Conservation (phyloP, 2,797 vertebrate species). For the Anguilla anguilla region DNA sequence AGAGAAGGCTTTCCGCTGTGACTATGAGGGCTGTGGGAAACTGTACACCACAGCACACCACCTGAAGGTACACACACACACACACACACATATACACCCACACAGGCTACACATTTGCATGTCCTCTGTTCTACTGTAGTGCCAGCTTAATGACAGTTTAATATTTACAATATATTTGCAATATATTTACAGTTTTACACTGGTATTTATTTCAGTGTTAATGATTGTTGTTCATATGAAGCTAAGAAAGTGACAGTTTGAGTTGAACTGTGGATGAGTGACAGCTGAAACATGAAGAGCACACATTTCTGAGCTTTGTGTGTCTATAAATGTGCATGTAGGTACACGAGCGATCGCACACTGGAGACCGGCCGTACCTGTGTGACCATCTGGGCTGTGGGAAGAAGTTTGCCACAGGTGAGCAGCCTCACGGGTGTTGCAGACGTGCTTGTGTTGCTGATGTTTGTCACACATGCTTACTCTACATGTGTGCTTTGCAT, state of each 20-base stretch:
- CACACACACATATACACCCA: neutral
- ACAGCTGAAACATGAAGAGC: neutral
- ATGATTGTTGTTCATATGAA: neutral
- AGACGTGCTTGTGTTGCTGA: neutral
- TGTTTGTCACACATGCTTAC: neutral
- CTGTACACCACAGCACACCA: conserved; percentile 98
- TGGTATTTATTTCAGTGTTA: neutral
- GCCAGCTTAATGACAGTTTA: neutral
- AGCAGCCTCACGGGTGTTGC: neutral
- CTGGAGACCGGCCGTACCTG: conserved; percentile 93
- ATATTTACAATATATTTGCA: neutral
- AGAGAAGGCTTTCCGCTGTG: conserved; percentile 96
- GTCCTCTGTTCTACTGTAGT: neutral
- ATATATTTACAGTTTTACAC: neutral
- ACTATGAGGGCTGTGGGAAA: conserved; percentile 96
- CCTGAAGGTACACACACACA: conserved; percentile 78
- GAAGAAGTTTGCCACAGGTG: conserved; percentile 99
- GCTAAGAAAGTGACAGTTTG: neutral
- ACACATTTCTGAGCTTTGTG: neutral
- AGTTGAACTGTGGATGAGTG: neutral
- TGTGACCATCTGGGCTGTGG: conserved; percentile 93
- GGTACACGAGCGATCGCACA: conserved; percentile 98
- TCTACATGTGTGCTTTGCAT: neutral
- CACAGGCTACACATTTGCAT: neutral
- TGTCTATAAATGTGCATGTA: conserved; percentile 59